These are phyloP conservation scores for Eciton burchellii DNA, from an alignment of 1,140 invertebrate species.

Conservation along the genomic window DNA sequence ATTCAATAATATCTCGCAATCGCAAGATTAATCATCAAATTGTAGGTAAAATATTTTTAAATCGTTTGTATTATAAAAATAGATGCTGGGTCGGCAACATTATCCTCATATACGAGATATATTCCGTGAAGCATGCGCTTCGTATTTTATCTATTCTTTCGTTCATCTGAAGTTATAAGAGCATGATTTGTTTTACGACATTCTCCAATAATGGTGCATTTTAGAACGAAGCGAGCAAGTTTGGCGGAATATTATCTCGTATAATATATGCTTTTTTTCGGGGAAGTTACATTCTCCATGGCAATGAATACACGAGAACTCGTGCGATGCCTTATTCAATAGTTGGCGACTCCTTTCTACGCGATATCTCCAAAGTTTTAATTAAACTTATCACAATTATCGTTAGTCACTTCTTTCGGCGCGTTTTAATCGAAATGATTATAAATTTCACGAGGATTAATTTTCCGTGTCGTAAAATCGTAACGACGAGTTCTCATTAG, in stretches of 20 bases:
- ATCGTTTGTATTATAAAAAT: not conserved
- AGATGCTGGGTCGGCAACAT: not conserved
- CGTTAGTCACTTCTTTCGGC: not conserved
- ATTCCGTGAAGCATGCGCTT: not conserved
- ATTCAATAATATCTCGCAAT: not conserved
- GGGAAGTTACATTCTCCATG: slow-evolving; percentile 1
- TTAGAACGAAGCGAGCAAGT: not conserved
- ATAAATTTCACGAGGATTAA: slow-evolving; percentile 43
- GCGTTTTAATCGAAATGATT: slow-evolving; percentile 38
- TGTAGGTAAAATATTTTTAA: not conserved
- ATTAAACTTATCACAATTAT: slow-evolving; percentile 42
- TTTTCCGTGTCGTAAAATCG: not conserved
- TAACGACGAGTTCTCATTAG: slow-evolving; percentile 10
- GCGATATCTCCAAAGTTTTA: slow-evolving; percentile 21
- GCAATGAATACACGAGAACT: slow-evolving; percentile 8
- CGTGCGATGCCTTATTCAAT: not conserved
- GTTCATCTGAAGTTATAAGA: not conserved
- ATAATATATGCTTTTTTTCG: slow-evolving; percentile 11
- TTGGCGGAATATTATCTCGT: not conserved
- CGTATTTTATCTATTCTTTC: not conserved
- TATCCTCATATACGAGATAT: not conserved
- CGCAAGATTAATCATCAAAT: not conserved
- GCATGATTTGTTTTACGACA: not conserved
- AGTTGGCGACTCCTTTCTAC: not conserved
- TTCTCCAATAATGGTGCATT: slow-evolving; percentile 3